phyloP scores from a whole-genome alignment of 2,888 invertebrate species.

The Nomada hirtipes region DNA sequence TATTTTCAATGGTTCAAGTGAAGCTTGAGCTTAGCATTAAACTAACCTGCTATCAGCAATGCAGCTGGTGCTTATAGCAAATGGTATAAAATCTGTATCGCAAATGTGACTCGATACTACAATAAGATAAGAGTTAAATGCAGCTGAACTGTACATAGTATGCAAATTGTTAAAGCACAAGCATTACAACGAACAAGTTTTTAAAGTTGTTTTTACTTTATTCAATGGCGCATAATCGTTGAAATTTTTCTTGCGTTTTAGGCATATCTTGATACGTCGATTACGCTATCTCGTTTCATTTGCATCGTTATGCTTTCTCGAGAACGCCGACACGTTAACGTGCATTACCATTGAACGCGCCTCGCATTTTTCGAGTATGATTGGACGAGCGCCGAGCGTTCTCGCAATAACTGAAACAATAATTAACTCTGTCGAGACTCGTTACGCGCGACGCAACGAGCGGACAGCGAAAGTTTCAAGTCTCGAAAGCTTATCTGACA shows the following conservation, averaged over 20 bases:
- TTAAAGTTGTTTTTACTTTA: not conserved
- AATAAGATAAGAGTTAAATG: too few species aligned
- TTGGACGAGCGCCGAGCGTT: constrained; percentile 19
- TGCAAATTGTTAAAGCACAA: not conserved
- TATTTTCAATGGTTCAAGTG: too few species aligned
- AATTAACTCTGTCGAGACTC: constrained; percentile 58
- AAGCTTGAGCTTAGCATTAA: too few species aligned
- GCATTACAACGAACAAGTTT: not conserved
- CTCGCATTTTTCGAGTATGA: constrained; percentile 23
- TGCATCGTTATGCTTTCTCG: not conserved
- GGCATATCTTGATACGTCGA: not conserved
- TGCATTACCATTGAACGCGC: constrained; percentile 37
- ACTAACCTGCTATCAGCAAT: too few species aligned
- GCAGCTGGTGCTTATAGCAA: too few species aligned
- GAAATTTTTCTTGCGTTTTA: not conserved
- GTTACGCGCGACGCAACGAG: constrained; percentile 42
- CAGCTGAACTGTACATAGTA: not conserved
- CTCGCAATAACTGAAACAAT: constrained; percentile 52
- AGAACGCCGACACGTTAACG: constrained; percentile 22
- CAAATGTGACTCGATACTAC: too few species aligned
- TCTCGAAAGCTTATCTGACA: constrained; percentile 54
- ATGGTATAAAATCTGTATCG: too few species aligned
- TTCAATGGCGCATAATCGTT: not conserved
- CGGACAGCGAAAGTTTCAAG: constrained; percentile 56
- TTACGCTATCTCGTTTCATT: not conserved